Percentiles rank a stretch among this genome's conserved stretches.
Conservation (phyloP, 1,140 invertebrate species). For the Caenorhabditis elegans region WBcel235 BX284605.5:5169001-5169500, state of each 20-base stretch:
- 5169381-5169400: not conserved
- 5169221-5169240: not conserved
- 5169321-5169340: no score
- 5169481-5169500: not conserved
- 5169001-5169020: not conserved
- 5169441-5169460: not conserved
- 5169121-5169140: not conserved
- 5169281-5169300: not conserved
- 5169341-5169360: not conserved
- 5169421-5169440: not conserved
- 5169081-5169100: not conserved
- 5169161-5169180: not conserved
- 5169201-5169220: not conserved
- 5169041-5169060: not conserved
- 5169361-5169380: not conserved
- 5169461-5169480: not conserved
- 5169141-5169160: not conserved
- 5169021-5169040: constrained; percentile 3
- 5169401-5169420: not conserved
- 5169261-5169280: not conserved
- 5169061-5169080: not conserved
- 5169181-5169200: not conserved
- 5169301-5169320: no score
- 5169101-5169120: not conserved
- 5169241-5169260: not conserved